phyloP scores from a whole-genome alignment of 2,797 vertebrate genomes.

The Gymnodraco acuticeps region DNA sequence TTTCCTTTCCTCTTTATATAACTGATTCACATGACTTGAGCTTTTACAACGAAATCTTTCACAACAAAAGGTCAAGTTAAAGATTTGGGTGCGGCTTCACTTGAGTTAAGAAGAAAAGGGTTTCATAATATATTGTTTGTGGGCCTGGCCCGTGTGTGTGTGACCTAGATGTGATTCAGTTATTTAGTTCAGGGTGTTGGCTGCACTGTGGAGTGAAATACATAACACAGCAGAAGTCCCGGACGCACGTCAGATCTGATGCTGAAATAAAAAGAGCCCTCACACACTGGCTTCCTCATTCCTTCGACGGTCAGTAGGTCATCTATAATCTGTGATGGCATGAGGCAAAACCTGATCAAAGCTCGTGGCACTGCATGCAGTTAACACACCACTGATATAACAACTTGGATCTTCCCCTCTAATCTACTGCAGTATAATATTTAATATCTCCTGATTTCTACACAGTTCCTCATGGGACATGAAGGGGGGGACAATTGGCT shows the following conservation, averaged over 20 bases:
- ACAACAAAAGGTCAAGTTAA: slow-evolving; percentile 55
- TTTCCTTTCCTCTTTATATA: slow-evolving; percentile 1
- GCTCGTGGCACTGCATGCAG: neutral
- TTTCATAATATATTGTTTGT: slow-evolving; percentile 58
- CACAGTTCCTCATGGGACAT: too few species aligned
- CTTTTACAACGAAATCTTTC: slow-evolving; percentile 31
- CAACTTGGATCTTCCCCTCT: neutral
- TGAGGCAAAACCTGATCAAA: slow-evolving; percentile 41
- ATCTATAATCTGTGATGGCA: slow-evolving; percentile 48
- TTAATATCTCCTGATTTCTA: neutral
- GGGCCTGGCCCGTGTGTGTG: slow-evolving; percentile 59
- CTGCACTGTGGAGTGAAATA: slow-evolving; percentile 50
- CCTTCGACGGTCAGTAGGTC: slow-evolving; percentile 41
- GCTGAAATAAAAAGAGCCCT: slow-evolving; percentile 35
- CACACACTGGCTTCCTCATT: slow-evolving; percentile 28
- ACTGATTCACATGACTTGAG: slow-evolving; percentile 18
- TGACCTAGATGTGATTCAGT: slow-evolving; percentile 77
- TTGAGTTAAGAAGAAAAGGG: slow-evolving; percentile 29
- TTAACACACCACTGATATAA: neutral
- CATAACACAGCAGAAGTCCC: slow-evolving; percentile 23
- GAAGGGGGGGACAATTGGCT: too few species aligned
- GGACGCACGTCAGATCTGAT: slow-evolving; percentile 39
- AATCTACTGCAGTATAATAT: neutral
- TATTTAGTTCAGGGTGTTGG: slow-evolving; percentile 73
- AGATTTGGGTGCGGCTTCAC: slow-evolving; percentile 62